Conservation (phyloP, 2,797 vertebrate genomes). For the Valencia hispanica region DNA sequence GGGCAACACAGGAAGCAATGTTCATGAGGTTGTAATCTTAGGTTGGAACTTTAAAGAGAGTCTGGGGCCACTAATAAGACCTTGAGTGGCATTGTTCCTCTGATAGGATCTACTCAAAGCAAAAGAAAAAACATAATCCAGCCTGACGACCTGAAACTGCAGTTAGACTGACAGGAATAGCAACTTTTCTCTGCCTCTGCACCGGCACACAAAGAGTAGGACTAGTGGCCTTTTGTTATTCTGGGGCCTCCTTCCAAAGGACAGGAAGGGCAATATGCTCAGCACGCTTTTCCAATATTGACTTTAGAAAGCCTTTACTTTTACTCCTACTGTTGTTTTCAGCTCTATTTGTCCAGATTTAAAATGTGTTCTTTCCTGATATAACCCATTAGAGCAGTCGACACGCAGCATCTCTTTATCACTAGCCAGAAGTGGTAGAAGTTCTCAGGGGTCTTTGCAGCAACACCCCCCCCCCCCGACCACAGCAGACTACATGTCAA, state of each 20-base stretch:
- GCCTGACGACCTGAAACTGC: constrained; percentile 14
- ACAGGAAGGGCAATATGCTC: constrained; percentile 55
- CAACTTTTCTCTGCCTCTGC: constrained; percentile 45
- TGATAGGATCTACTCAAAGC: constrained; percentile 16
- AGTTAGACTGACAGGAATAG: constrained; percentile 60
- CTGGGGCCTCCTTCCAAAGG: constrained; percentile 33
- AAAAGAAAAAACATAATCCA: constrained; percentile 41
- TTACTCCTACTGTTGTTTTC: neutral
- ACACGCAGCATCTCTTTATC: constrained; percentile 33
- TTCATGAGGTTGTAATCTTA: constrained; percentile 22
- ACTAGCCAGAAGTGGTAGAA: constrained; percentile 39
- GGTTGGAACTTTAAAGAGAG: constrained; percentile 2
- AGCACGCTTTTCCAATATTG: constrained; percentile 48
- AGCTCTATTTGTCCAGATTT: constrained; percentile 13
- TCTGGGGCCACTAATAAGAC: neutral
- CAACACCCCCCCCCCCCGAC: constrained; percentile 18
- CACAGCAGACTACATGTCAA: constrained; percentile 18
- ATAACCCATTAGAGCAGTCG: constrained; percentile 10
- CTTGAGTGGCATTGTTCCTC: constrained; percentile 21
- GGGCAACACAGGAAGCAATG: constrained; percentile 19
- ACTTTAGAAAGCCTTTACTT: constrained; percentile 29
- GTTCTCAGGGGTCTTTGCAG: constrained; percentile 26
- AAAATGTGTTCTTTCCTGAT: neutral
- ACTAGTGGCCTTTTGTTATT: constrained; percentile 59
- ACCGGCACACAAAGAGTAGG: constrained; percentile 38